Percentiles rank a stretch among this genome's conserved stretches.
phyloP scores from a whole-genome alignment of 2,113 vertebrate genomes.

The Peromyscus maniculatus region DNA sequence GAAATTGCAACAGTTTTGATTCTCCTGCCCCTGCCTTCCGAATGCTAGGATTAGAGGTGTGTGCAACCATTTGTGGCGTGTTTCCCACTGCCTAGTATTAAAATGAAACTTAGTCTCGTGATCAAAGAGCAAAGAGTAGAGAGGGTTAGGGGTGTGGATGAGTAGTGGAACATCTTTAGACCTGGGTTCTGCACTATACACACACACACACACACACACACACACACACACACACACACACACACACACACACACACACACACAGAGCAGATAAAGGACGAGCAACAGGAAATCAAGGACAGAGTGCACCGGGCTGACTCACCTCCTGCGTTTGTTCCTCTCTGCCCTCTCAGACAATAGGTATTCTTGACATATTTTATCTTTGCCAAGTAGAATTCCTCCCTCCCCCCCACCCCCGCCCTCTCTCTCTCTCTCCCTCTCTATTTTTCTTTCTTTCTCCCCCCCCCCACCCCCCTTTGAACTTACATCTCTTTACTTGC shows the following conservation, averaged over 20 bases:
- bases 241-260: not conserved
- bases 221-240: not conserved
- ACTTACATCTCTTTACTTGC: not conserved
- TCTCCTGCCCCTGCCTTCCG: not conserved
- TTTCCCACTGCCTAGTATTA: not conserved
- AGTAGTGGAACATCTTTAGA: too few species aligned
- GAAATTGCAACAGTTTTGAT: not conserved
- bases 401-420: too few species aligned
- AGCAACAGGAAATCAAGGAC: not conserved
- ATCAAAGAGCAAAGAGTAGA: not conserved
- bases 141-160: not conserved
- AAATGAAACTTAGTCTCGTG: not conserved
- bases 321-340: not conserved
- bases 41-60: not conserved
- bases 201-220: not conserved
- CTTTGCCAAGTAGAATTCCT: slow-evolving; percentile 15
- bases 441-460: not conserved
- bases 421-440: too few species aligned
- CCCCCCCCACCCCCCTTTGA: too few species aligned
- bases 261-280: not conserved
- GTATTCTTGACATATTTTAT: not conserved
- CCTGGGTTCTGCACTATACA: not conserved
- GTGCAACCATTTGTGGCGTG: not conserved
- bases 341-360: not conserved
- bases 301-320: not conserved